Evolutionary conservation across 2,113 vertebrate species (phyloP).

Genomic region (Nansenia antarctica): DNA sequence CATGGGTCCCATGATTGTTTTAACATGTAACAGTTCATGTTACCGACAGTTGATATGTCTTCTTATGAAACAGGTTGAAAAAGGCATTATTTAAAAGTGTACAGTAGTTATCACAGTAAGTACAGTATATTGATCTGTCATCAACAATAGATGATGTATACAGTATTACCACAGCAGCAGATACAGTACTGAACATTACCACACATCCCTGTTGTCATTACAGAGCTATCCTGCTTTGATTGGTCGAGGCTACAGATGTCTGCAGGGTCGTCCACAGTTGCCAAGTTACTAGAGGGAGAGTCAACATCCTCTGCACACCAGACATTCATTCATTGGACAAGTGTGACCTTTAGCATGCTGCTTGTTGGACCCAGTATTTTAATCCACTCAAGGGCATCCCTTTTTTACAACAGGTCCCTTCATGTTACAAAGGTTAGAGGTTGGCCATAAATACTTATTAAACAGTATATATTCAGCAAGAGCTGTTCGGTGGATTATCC

Average conservation of each 20-base stretch:
- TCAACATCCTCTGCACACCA: slow-evolving; percentile 43
- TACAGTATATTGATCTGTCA: too few species aligned
- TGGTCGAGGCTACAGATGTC: slow-evolving; percentile 8
- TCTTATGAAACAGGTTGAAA: too few species aligned
- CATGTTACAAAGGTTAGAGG: background rate
- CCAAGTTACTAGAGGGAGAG: slow-evolving; percentile 44
- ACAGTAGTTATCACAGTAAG: too few species aligned
- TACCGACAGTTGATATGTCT: too few species aligned
- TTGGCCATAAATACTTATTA: slow-evolving; percentile 9
- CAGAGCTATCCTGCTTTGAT: background rate
- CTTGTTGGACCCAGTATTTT: slow-evolving; percentile 25
- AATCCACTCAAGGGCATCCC: slow-evolving; percentile 23
- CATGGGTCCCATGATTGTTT: background rate
- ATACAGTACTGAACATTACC: too few species aligned
- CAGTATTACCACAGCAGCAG: too few species aligned
- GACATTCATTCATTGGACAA: slow-evolving; percentile 54
- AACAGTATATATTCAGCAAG: background rate
- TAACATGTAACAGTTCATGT: background rate
- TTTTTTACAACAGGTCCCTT: slow-evolving; percentile 32
- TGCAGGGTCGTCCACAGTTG: slow-evolving; percentile 39
- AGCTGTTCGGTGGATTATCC: background rate
- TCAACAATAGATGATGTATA: too few species aligned
- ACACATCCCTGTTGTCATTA: too few species aligned
- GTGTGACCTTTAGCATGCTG: slow-evolving; percentile 51
- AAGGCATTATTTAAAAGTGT: too few species aligned